Conservation (phyloP, 2,113 vertebrate genomes). For the Castor canadensis region DNA sequence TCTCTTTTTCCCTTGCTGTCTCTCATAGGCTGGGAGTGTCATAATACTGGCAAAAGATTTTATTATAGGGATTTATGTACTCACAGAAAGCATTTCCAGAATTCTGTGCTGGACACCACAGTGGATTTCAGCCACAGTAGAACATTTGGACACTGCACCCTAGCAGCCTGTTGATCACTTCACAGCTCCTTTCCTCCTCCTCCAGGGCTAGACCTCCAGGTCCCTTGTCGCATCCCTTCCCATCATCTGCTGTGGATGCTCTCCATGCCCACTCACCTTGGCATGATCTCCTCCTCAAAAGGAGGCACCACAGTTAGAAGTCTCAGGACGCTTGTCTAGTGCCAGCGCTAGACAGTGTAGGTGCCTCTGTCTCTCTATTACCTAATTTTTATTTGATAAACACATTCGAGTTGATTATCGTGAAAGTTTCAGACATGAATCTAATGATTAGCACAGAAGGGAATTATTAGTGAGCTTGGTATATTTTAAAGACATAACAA, state of each 20-base stretch:
- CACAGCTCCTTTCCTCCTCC: not conserved
- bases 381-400: not conserved
- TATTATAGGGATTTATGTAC: accelerated
- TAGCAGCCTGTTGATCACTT: not conserved
- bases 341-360: accelerated
- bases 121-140: not conserved
- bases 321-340: accelerated
- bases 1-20: not conserved
- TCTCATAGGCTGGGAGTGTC: no score
- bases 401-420: not conserved
- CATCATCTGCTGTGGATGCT: accelerated
- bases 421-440: not conserved
- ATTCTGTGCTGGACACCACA: not conserved
- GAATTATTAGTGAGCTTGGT: slow-evolving; percentile 68
- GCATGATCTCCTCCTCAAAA: not conserved
- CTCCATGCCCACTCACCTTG: accelerated
- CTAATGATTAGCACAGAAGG: slow-evolving; percentile 64
- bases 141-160: not conserved
- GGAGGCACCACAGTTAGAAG: accelerated
- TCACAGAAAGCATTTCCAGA: not conserved
- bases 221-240: not conserved
- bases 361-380: not conserved
- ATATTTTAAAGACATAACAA: slow-evolving; percentile 75
- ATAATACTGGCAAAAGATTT: accelerated
- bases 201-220: not conserved